Evolutionary conservation across 2,888 invertebrate genomes (phyloP).

Genomic region (Stomorhina lunata): DNA sequence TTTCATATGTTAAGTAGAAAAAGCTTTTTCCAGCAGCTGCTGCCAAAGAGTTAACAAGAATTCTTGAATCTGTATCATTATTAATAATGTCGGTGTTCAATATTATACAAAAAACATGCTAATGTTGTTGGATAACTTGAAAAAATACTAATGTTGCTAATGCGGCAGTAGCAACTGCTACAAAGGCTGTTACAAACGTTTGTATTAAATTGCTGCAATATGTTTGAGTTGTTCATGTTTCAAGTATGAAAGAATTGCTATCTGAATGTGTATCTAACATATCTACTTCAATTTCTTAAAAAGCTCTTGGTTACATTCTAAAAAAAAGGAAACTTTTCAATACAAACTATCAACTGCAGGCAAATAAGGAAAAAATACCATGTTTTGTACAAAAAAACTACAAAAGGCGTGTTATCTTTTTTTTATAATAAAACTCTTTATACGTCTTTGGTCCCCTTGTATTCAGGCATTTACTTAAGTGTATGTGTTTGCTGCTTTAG

Average conservation of each 20-base stretch:
- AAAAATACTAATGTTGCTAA: not conserved
- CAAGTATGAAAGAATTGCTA: not conserved
- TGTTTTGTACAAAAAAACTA: constrained; percentile 15
- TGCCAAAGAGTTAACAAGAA: too few relatives aligned
- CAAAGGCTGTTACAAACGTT: not conserved
- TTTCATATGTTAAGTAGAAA: too few relatives aligned
- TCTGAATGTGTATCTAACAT: not conserved
- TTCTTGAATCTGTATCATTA: too few relatives aligned
- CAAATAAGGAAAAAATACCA: constrained; percentile 2
- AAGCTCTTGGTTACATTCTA: constrained; percentile 7
- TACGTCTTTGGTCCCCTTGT: not conserved
- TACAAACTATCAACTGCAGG: not conserved
- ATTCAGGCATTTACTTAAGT: not conserved
- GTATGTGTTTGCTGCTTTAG: not conserved
- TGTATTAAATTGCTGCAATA: not conserved
- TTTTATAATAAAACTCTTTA: not conserved
- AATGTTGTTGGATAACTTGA: too few relatives aligned
- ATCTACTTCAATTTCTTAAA: constrained; percentile 29
- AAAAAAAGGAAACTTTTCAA: not conserved
- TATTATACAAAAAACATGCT: too few relatives aligned
- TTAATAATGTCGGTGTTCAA: too few relatives aligned
- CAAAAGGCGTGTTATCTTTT: constrained; percentile 43
- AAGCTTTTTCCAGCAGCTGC: too few relatives aligned
- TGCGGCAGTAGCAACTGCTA: not conserved
- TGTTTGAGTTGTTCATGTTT: not conserved